These are phyloP conservation scores for Miltochrista miniata DNA, from an alignment of 2,888 invertebrate genomes.

Conservation along the genomic window DNA sequence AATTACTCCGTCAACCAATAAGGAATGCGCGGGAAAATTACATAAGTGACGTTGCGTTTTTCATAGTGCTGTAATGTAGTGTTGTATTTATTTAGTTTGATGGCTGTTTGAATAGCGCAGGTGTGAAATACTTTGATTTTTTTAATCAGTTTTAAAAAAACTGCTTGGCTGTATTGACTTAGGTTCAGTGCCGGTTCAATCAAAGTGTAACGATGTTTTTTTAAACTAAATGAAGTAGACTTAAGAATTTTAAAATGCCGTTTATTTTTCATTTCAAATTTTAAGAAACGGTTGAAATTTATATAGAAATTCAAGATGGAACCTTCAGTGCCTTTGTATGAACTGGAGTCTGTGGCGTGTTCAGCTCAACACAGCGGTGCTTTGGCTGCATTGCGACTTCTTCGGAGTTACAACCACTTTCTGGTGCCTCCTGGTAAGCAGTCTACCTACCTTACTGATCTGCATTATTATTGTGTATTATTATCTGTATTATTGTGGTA, in stretches of 20 bases:
- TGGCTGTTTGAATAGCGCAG: slow-evolving; percentile 27
- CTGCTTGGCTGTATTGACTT: neutral
- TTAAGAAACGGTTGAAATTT: neutral
- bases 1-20: slow-evolving; percentile 58
- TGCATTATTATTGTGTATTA: no score
- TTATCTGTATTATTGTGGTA: no score
- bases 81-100: slow-evolving; percentile 33
- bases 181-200: neutral
- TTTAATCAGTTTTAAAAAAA: no score
- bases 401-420: slow-evolving; percentile 87
- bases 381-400: slow-evolving; percentile 85
- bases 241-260: no score
- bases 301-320: slow-evolving; percentile 43
- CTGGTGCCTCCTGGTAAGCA: slow-evolving; percentile 83
- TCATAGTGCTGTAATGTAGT: slow-evolving; percentile 35
- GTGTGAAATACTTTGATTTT: slow-evolving; percentile 3
- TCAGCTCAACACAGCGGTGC: slow-evolving; percentile 62
- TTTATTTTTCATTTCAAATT: neutral
- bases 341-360: slow-evolving; percentile 53
- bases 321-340: slow-evolving; percentile 49
- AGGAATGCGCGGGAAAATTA: slow-evolving; percentile 36
- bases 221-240: no score
- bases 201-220: neutral
- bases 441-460: no score
- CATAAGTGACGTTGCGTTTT: slow-evolving; percentile 40